These are phyloP conservation scores for Lumbricus terrestris DNA, from an alignment of 2,888 invertebrate species.

Conservation along the genomic window DNA sequence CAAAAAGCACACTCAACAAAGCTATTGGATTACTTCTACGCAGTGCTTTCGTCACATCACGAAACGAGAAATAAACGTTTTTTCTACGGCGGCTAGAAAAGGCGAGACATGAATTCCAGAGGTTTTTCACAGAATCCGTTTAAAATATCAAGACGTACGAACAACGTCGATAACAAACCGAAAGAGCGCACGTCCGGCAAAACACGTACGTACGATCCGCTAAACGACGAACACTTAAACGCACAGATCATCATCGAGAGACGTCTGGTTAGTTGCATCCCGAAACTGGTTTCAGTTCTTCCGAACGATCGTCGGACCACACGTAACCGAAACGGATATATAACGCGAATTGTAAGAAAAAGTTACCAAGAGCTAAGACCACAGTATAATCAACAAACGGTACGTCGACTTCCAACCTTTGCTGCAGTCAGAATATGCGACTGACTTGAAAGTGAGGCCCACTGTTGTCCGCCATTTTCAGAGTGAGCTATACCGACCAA, in stretches of 20 bases:
- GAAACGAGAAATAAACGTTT: background rate
- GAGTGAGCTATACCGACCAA: too few species aligned
- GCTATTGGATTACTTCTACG: background rate
- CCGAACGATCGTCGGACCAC: background rate
- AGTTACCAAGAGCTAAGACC: background rate
- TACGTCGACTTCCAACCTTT: too few species aligned
- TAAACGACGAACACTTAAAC: background rate
- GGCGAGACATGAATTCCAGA: background rate
- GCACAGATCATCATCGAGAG: background rate
- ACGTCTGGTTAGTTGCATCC: background rate
- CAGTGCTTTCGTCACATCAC: background rate
- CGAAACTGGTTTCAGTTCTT: background rate
- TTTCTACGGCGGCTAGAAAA: background rate
- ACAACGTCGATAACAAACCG: background rate
- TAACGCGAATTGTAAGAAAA: background rate
- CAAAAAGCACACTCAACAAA: background rate
- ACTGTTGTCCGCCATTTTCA: too few species aligned
- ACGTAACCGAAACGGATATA: background rate
- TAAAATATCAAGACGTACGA: background rate
- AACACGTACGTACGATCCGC: background rate
- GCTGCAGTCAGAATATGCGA: too few species aligned
- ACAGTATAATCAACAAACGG: too few species aligned
- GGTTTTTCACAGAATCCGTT: background rate
- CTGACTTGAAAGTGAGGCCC: too few species aligned
- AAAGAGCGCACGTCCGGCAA: background rate